A percentile compares a stretch with the other conserved stretches of the same genome.
Conservation (phyloP, 1,140 invertebrate species). For the Apis mellifera region Amel_HAv3.1 CM009943.2:3134501-3135000, state of each 20-base stretch:
- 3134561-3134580: neutral
- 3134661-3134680: conserved; percentile 66
- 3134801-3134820: conserved; percentile 2
- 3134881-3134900: conserved; percentile 73
- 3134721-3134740: conserved; percentile 72
- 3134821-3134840: neutral
- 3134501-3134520: conserved; percentile 76
- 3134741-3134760: conserved; percentile 69
- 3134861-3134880: conserved; percentile 80
- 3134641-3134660: conserved; percentile 76
- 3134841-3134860: conserved; percentile 81
- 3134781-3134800: conserved; percentile 51
- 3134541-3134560: neutral
- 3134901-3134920: conserved; percentile 74
- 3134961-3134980: neutral
- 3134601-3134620: conserved; percentile 49
- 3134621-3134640: conserved; percentile 69
- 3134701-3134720: conserved; percentile 68
- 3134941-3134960: neutral
- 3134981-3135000: too few species aligned
- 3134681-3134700: conserved; percentile 46
- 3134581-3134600: too few species aligned
- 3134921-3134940: conserved; percentile 33
- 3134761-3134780: conserved; percentile 26
- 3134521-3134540: conserved; percentile 48